Evolutionary conservation across 2,888 invertebrate genomes (phyloP).

Genomic region (Drosophila fulvimacula): DNA sequence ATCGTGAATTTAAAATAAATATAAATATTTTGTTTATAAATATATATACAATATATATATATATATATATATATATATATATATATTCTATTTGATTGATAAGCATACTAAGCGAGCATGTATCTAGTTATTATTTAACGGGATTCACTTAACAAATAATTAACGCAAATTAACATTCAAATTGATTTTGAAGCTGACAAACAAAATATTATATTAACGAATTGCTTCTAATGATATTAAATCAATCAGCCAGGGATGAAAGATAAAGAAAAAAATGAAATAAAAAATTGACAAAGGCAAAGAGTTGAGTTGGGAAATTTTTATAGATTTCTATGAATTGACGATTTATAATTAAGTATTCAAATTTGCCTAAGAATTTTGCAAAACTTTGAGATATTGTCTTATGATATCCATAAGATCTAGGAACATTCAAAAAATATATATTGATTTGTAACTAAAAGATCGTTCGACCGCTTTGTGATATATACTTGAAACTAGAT

Average conservation of each 20-base stretch:
- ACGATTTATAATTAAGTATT: background rate
- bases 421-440: background rate
- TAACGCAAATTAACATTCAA: slow-evolving; percentile 19
- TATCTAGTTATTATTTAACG: slow-evolving; percentile 1
- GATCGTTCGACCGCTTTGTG: background rate
- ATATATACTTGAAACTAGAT: background rate
- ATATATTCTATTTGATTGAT: background rate
- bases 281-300: background rate
- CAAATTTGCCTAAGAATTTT: too few relatives aligned
- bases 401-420: background rate
- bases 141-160: background rate
- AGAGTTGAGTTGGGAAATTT: background rate
- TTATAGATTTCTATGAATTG: background rate
- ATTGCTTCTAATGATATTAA: slow-evolving; percentile 5
- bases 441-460: background rate
- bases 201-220: background rate
- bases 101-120: too few relatives aligned
- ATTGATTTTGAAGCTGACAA: slow-evolving; percentile 22
- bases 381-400: background rate
- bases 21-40: too few relatives aligned
- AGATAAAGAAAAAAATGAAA: background rate
- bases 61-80: background rate
- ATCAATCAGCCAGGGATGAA: background rate
- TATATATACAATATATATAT: background rate
- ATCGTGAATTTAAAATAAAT: background rate